phyloP scores from a whole-genome alignment of 2,888 invertebrate species.

The Esperia sulphurella region DNA sequence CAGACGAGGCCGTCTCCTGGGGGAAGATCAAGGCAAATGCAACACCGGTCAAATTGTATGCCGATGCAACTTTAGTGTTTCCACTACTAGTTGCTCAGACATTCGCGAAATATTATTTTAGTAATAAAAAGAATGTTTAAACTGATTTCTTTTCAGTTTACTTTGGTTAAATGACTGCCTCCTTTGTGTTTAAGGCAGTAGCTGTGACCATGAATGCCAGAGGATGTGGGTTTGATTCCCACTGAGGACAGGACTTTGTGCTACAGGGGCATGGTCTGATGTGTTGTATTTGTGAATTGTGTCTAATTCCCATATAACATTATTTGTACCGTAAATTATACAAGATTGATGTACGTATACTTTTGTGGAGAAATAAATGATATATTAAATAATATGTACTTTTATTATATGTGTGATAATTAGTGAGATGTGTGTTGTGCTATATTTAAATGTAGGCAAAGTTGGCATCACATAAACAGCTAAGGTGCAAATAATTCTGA shows the following conservation, averaged over 20 bases:
- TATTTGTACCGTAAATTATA: background rate
- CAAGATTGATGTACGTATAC: background rate
- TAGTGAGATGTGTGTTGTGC: too few species aligned
- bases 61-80: slow-evolving; percentile 96
- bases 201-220: too few species aligned
- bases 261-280: background rate
- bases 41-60: slow-evolving; percentile 94
- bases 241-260: background rate
- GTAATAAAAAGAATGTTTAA: slow-evolving; percentile 71
- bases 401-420: too few species aligned
- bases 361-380: too few species aligned
- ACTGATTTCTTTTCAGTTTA: slow-evolving; percentile 16
- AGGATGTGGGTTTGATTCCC: too few species aligned
- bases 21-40: slow-evolving; percentile 96
- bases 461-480: too few species aligned
- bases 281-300: background rate
- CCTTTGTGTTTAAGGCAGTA: slow-evolving; percentile 4
- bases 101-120: slow-evolving; percentile 87
- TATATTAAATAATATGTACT: too few species aligned
- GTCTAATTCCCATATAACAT: too few species aligned
- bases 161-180: slow-evolving; percentile 5
- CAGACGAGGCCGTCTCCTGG: slow-evolving; percentile 99
- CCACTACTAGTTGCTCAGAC: slow-evolving; percentile 97
- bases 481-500: too few species aligned
- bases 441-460: too few species aligned